Evolutionary conservation across 1,140 invertebrate genomes (phyloP).

Genomic region (Platyura marginata): DNA sequence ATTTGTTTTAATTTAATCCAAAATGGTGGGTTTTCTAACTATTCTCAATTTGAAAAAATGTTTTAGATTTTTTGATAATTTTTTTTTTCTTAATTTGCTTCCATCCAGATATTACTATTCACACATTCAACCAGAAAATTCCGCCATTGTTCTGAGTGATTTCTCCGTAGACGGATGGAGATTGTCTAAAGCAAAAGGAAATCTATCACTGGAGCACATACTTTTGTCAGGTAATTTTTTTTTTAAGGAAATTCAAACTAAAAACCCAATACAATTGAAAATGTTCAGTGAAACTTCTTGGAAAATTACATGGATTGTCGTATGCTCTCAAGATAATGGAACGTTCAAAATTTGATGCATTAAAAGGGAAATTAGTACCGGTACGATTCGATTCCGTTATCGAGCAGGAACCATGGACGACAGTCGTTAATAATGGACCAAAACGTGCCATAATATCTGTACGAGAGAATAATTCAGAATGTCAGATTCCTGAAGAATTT

Average conservation of each 20-base stretch:
- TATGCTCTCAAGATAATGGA: slow-evolving; percentile 15
- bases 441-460: not conserved
- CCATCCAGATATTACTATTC: slow-evolving; percentile 12
- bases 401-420: slow-evolving; percentile 8
- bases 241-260: too few relatives aligned
- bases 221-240: slow-evolving; percentile 9
- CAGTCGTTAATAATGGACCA: slow-evolving; percentile 9
- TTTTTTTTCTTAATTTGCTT: too few relatives aligned
- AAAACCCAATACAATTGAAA: too few relatives aligned
- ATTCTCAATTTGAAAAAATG: too few relatives aligned
- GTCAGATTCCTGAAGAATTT: slow-evolving; percentile 10
- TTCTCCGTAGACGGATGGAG: slow-evolving; percentile 13
- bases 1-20: too few relatives aligned
- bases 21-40: too few relatives aligned
- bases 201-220: slow-evolving; percentile 8
- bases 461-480: not conserved
- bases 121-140: slow-evolving; percentile 7
- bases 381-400: slow-evolving; percentile 8
- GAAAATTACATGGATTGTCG: slow-evolving; percentile 15
- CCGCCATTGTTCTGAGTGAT: slow-evolving; percentile 11
- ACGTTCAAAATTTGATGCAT: slow-evolving; percentile 7
- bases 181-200: slow-evolving; percentile 11
- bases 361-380: slow-evolving; percentile 9
- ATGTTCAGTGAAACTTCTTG: slow-evolving; percentile 12
- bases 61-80: too few relatives aligned